phyloP scores from a whole-genome alignment of 2,113 vertebrate genomes.

The Callithrix jacchus region DNA sequence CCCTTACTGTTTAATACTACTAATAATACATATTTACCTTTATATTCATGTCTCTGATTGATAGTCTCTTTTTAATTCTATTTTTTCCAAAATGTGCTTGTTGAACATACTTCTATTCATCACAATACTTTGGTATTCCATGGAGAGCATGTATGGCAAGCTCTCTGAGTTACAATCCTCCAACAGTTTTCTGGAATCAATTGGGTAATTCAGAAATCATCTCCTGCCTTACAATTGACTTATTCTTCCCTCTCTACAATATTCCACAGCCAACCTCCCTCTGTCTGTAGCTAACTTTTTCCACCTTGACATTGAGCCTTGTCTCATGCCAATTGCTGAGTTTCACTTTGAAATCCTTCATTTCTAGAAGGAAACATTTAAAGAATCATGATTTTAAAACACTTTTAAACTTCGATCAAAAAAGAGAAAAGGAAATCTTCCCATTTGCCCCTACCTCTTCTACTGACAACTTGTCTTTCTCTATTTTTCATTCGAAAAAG shows the following conservation, averaged over 20 bases:
- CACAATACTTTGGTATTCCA: background rate
- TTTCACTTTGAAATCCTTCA: slow-evolving; percentile 64
- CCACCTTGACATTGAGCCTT: background rate
- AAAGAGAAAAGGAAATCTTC: slow-evolving; percentile 62
- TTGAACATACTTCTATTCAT: slow-evolving; percentile 60
- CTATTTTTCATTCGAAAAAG: slow-evolving; percentile 85
- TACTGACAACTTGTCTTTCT: slow-evolving; percentile 80
- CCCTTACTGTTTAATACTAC: slow-evolving; percentile 1
- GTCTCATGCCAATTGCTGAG: slow-evolving; percentile 48
- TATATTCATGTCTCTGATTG: slow-evolving; percentile 41
- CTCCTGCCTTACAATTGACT: background rate
- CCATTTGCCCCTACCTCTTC: slow-evolving; percentile 36
- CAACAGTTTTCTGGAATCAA: slow-evolving; percentile 63
- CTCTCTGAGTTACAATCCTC: slow-evolving; percentile 75
- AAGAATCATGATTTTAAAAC: slow-evolving; percentile 72
- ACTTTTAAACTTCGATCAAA: slow-evolving; percentile 67
- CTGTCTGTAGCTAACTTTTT: background rate
- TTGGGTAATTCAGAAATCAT: slow-evolving; percentile 58
- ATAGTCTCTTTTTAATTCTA: slow-evolving; percentile 57
- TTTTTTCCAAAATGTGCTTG: slow-evolving; percentile 15
- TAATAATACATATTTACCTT: slow-evolving; percentile 50
- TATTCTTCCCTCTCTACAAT: background rate
- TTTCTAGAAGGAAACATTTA: slow-evolving; percentile 58
- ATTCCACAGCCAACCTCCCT: background rate
- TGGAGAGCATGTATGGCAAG: slow-evolving; percentile 64